Evolutionary conservation across 1,140 invertebrate genomes (phyloP), one percentile per base, ranked within the genome.

Genomic region (Drosophila setifemur): DNA sequence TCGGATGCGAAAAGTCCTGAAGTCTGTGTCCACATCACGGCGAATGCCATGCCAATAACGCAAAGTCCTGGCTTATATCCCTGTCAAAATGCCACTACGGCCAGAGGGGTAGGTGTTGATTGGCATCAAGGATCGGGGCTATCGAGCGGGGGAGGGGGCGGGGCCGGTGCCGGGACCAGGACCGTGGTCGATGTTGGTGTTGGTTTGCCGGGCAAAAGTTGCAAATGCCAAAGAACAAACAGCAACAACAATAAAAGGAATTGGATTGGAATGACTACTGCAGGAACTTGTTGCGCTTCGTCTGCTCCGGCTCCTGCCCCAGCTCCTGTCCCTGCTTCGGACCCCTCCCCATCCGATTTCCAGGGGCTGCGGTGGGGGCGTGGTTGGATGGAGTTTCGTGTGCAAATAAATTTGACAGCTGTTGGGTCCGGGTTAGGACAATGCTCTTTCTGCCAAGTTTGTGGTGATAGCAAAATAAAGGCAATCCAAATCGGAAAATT

Each of bases 321-420:
- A n/a, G n/a, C n/a, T n/a, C n/a, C n/a, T n/a, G n/a, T n/a, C n/a
- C n/a, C n/a, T n/a, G n/a, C n/a, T n/a, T n/a, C n/a, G n/a, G n/a
- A n/a, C n/a, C n/a, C n/a, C n/a, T n/a, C n/a, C n/a, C n/a, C n/a
- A n/a, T n/a, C n/a, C n/a, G n/a, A n/a, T 29, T 42, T 33, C 35
- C 54, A 47, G 11, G 12, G 33, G 4, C n/a, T 6, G 2, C 1
- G 23, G 8, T n/a, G 35, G 11, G 8, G n/a, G 19, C 26, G 25
- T 49, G 57, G 28, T 8, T 21, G 44, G 54, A 73, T 78, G 69
- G 47, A 77, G 66, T 78, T 54, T 69, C 57, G 76, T 67, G 54
- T 57, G 73, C 73, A 82, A 82, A 73, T 83, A 83, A 83, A 77
- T 83, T 70, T 83, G 79, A 83, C 78, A 83, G 78, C 69, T 77